A percentile compares a stretch with the other conserved stretches of the same genome.
phyloP scores from a whole-genome alignment of 2,888 invertebrate species.

The Drosophila meridiana region DNA sequence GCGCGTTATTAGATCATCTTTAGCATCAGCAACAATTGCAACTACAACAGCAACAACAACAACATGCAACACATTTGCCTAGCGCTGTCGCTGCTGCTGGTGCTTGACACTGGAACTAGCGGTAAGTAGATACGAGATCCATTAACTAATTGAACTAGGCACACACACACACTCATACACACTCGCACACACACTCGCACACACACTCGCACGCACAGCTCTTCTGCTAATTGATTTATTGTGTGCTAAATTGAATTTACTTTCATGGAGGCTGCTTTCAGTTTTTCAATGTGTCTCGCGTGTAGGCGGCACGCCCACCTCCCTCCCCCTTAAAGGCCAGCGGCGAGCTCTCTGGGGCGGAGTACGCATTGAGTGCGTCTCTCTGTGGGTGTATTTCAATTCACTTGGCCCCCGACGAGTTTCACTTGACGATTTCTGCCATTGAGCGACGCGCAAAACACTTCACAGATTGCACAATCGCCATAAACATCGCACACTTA shows the following conservation, averaged over 20 bases:
- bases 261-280: constrained; percentile 28
- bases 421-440: constrained; percentile 57
- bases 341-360: constrained; percentile 18
- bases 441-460: constrained; percentile 45
- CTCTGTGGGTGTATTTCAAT: constrained; percentile 44
- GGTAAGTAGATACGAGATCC: constrained; percentile 49
- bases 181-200: not conserved
- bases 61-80: constrained; percentile 44
- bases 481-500: constrained; percentile 27
- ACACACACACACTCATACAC: constrained; percentile 7
- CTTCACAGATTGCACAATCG: constrained; percentile 54
- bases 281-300: constrained; percentile 10
- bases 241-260: constrained; percentile 45
- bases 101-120: constrained; percentile 39
- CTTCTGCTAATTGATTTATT: constrained; percentile 44
- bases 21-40: constrained; percentile 14
- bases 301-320: not conserved
- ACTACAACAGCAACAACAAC: constrained; percentile 6
- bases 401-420: constrained; percentile 40
- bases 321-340: constrained; percentile 20
- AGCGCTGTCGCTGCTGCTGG: constrained; percentile 37
- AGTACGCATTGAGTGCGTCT: not conserved
- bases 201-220: not conserved
- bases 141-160: constrained; percentile 63
- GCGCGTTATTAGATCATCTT: constrained; percentile 26